Evolutionary conservation across 2,797 vertebrate species (phyloP).

Genomic region (Darevskia nairensis): DNA sequence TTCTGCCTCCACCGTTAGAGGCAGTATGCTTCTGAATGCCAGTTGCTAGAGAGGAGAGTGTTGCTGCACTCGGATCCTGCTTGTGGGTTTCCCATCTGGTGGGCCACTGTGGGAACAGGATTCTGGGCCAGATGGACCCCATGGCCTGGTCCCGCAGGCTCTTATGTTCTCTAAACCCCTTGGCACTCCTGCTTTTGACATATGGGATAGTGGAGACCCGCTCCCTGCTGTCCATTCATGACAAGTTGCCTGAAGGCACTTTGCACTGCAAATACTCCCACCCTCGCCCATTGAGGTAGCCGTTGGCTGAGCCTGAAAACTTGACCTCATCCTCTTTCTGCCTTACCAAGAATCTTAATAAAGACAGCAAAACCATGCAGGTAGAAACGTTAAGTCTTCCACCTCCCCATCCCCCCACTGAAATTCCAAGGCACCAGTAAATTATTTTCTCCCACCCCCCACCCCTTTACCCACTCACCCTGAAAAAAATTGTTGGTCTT

Average conservation of each 20-base stretch:
- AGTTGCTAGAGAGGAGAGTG: no score
- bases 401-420: no score
- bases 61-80: no score
- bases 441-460: neutral
- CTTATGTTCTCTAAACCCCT: neutral
- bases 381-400: no score
- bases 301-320: neutral
- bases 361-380: neutral
- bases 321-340: neutral
- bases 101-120: no score
- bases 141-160: no score
- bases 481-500: neutral
- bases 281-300: neutral
- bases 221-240: no score
- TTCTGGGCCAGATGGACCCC: no score
- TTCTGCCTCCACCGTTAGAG: no score
- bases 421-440: neutral
- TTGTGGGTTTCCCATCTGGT: no score
- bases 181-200: constrained; percentile 14
- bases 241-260: neutral
- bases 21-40: no score
- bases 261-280: neutral
- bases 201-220: neutral
- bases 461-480: neutral
- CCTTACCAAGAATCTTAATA: no score